phyloP scores from a whole-genome alignment of 2,113 vertebrate species.

The Cettia cetti region DNA sequence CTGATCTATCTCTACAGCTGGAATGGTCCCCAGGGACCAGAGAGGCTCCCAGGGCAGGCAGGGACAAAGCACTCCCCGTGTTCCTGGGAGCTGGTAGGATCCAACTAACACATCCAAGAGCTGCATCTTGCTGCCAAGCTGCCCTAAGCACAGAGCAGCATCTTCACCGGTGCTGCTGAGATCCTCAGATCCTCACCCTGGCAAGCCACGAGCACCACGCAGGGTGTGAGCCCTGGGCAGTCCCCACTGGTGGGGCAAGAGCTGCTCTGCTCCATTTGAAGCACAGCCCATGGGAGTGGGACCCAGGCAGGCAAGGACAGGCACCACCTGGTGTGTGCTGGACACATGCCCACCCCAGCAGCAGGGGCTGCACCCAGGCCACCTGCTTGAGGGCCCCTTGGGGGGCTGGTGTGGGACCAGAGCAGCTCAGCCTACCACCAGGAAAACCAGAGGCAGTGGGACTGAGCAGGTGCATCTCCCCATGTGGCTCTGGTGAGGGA shows the following conservation, averaged over 20 bases:
- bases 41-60: background rate
- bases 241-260: fast-evolving
- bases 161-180: background rate
- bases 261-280: background rate
- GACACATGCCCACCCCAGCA: background rate
- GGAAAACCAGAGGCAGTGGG: background rate
- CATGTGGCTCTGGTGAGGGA: background rate
- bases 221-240: background rate
- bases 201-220: fast-evolving
- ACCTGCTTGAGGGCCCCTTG: fast-evolving
- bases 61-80: background rate
- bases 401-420: background rate
- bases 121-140: background rate
- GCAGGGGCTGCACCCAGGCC: background rate
- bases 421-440: background rate
- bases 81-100: background rate
- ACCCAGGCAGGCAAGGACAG: background rate
- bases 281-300: background rate
- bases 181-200: background rate
- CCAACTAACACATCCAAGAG: background rate
- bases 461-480: fast-evolving
- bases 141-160: background rate
- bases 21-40: background rate
- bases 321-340: background rate
- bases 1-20: background rate